Evolutionary conservation across 37 sponge, comb jelly and placozoan species (phyloP).

Genomic region (Beroe ovata): DNA sequence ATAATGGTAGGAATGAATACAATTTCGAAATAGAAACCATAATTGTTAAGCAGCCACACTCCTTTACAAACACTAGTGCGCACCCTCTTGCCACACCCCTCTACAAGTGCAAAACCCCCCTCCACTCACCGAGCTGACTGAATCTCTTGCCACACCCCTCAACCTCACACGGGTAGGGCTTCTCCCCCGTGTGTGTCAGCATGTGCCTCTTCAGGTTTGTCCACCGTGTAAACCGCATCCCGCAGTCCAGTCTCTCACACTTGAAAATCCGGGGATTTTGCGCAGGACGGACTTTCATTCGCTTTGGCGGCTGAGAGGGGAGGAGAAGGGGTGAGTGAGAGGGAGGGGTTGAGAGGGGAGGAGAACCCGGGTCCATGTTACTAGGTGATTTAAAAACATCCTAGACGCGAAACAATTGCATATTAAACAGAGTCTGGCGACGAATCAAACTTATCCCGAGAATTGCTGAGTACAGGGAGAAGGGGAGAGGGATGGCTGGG

Average conservation of each 20-base stretch:
- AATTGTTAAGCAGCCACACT: too few species aligned
- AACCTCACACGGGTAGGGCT: slow-evolving; percentile 45
- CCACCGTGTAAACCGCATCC: slow-evolving; percentile 61
- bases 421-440: too few species aligned
- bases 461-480: too few species aligned
- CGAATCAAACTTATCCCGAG: too few species aligned
- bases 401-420: background rate
- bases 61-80: too few species aligned
- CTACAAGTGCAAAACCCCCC: too few species aligned
- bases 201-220: slow-evolving; percentile 56
- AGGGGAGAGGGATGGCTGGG: too few species aligned
- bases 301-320: slow-evolving; percentile 8
- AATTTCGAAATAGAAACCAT: too few species aligned
- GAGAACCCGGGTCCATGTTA: background rate
- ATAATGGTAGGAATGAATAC: too few species aligned
- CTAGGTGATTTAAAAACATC: background rate
- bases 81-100: too few species aligned
- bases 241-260: slow-evolving; percentile 46
- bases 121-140: slow-evolving; percentile 63
- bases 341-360: background rate
- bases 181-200: slow-evolving; percentile 62
- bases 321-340: background rate
- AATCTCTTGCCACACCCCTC: slow-evolving; percentile 63
- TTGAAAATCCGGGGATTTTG: slow-evolving; percentile 52
- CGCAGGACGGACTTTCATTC: slow-evolving; percentile 48